phyloP scores from a whole-genome alignment of 1,140 invertebrate genomes.

The Orius insidiosus region DNA sequence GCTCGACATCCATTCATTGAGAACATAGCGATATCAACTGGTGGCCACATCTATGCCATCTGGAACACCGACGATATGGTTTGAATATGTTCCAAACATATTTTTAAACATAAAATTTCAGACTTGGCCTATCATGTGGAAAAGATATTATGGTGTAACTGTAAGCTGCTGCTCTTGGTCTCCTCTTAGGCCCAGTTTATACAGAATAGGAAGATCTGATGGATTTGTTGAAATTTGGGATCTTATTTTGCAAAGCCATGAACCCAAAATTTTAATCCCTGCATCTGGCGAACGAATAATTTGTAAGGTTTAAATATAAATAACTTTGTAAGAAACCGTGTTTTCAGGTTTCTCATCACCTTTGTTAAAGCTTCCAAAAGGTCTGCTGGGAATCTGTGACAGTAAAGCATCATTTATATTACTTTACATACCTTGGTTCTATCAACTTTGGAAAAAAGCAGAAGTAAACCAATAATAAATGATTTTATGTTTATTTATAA shows the following conservation, averaged over 20 bases:
- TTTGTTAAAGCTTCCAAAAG: constrained; percentile 7
- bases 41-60: constrained; percentile 18
- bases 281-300: constrained; percentile 13
- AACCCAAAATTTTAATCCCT: constrained; percentile 6
- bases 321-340: background rate
- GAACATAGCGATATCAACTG: constrained; percentile 13
- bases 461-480: constrained; percentile 8
- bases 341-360: constrained; percentile 11
- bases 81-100: too few species aligned
- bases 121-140: constrained; percentile 17
- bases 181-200: constrained; percentile 13
- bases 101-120: constrained; percentile 13
- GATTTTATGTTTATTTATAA: background rate
- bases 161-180: constrained; percentile 15
- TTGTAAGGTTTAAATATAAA: constrained; percentile 1
- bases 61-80: constrained; percentile 14
- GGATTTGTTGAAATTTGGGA: constrained; percentile 19
- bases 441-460: constrained; percentile 11
- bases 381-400: constrained; percentile 28
- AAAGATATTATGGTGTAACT: constrained; percentile 12
- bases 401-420: constrained; percentile 40
- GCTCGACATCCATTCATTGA: constrained; percentile 12
- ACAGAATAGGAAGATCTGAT: constrained; percentile 15
- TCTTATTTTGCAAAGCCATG: constrained; percentile 15
- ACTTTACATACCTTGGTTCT: constrained; percentile 23